These are phyloP conservation scores for Condylura cristata DNA, from an alignment of 2,113 vertebrate species.

Conservation along the genomic window DNA sequence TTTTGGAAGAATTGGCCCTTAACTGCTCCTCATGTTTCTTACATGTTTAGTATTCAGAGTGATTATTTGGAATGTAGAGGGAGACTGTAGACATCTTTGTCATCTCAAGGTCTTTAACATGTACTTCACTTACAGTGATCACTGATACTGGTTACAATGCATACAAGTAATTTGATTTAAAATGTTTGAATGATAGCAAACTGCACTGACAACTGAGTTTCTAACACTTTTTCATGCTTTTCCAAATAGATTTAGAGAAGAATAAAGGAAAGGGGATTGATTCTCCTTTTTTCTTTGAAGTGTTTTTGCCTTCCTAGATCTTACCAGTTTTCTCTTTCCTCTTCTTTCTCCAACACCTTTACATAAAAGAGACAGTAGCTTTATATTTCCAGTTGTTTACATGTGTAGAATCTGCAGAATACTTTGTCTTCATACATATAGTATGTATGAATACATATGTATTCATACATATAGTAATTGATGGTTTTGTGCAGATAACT, in stretches of 20 bases:
- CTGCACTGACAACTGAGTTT: background rate
- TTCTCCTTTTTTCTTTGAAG: background rate
- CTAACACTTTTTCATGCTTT: background rate
- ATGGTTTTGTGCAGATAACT: conserved; percentile 13
- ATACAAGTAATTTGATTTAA: background rate
- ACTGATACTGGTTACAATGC: background rate
- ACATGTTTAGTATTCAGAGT: background rate
- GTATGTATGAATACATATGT: too few species aligned
- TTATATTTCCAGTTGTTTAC: background rate
- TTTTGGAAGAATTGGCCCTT: background rate
- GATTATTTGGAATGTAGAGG: background rate
- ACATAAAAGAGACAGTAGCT: background rate
- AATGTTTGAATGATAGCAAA: background rate
- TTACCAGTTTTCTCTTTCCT: background rate
- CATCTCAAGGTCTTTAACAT: background rate
- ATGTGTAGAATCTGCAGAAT: background rate
- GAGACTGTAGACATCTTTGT: background rate
- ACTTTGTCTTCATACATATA: background rate
- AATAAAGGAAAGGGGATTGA: background rate
- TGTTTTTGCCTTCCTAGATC: background rate
- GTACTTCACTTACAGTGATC: background rate
- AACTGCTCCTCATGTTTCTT: background rate
- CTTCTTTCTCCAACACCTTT: background rate
- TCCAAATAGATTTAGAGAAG: background rate
- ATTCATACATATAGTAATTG: background rate